A percentile compares a stretch with the other conserved stretches of the same genome.
phyloP scores from a whole-genome alignment of 2,888 invertebrate genomes.

The Scrobipalpa costella region DNA sequence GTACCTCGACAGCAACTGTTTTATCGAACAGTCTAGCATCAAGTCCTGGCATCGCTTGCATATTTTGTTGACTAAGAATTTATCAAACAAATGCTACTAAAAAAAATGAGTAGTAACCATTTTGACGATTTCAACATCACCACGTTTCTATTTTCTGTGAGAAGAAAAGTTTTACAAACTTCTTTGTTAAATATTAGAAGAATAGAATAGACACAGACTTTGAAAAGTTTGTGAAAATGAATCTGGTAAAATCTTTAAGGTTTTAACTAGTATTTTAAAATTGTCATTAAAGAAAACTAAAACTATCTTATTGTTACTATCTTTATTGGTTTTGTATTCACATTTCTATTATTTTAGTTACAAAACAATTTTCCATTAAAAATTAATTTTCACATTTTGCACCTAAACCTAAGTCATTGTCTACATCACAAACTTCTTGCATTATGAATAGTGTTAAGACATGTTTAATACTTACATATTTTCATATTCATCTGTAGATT shows the following conservation, averaged over 20 bases:
- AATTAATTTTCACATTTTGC: slow-evolving; percentile 70
- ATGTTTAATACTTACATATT: not conserved
- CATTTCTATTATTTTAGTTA: slow-evolving; percentile 76
- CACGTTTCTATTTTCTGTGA: no score
- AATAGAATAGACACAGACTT: no score
- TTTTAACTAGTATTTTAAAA: no score
- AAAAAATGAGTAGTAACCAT: no score
- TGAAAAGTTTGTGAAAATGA: no score
- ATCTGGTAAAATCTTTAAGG: no score
- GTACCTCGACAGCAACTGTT: slow-evolving; percentile 57
- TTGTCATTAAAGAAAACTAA: not conserved
- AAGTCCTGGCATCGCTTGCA: not conserved
- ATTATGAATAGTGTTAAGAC: slow-evolving; percentile 10
- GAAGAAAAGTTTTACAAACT: not conserved
- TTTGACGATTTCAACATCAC: no score
- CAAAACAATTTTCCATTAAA: slow-evolving; percentile 70
- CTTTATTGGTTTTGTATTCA: slow-evolving; percentile 79
- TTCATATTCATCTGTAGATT: slow-evolving; percentile 1
- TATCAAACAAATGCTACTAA: no score
- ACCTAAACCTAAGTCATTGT: slow-evolving; percentile 78
- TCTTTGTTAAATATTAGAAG: no score
- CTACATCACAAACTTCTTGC: slow-evolving; percentile 45
- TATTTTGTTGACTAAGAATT: not conserved
- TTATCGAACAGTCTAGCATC: slow-evolving; percentile 53
- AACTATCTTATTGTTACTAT: slow-evolving; percentile 58